These are phyloP conservation scores for Notiomystis cincta DNA, from an alignment of 2,113 vertebrate genomes.

Conservation along the genomic window DNA sequence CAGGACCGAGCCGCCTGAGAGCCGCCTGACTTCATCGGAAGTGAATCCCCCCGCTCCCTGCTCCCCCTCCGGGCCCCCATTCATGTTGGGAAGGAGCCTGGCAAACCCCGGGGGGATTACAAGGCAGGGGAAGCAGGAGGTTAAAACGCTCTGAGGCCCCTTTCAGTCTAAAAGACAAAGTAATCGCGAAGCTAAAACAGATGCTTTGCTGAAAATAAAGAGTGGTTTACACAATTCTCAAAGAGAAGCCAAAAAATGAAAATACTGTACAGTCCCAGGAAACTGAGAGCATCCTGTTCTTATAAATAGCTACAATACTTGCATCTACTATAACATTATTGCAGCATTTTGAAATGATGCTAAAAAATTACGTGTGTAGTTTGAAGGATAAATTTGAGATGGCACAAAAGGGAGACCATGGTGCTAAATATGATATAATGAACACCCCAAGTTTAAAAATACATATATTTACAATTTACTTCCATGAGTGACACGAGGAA, in stretches of 20 bases:
- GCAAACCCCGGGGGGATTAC: conserved; percentile 31
- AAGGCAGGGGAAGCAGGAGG: conserved; percentile 39
- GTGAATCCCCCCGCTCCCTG: neutral
- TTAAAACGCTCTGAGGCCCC: neutral
- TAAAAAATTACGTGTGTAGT: neutral
- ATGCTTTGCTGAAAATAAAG: conserved; percentile 50
- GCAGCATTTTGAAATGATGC: neutral
- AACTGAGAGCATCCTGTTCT: conserved; percentile 8
- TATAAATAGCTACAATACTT: neutral
- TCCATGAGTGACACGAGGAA: neutral
- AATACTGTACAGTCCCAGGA: neutral
- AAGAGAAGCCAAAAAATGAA: neutral
- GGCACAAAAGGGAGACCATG: neutral
- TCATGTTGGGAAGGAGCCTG: conserved; percentile 46
- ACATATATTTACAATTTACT: neutral
- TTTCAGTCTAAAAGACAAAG: conserved; percentile 39
- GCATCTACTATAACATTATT: neutral
- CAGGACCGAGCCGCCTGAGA: neutral
- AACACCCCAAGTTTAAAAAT: neutral
- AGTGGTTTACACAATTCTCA: conserved; percentile 4
- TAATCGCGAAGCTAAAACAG: conserved; percentile 26
- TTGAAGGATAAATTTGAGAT: neutral
- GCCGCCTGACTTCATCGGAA: conserved; percentile 44
- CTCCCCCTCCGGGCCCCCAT: neutral
- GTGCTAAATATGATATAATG: accelerated